Conservation (phyloP, 2,888 invertebrate species). For the Sericinus montela region DNA sequence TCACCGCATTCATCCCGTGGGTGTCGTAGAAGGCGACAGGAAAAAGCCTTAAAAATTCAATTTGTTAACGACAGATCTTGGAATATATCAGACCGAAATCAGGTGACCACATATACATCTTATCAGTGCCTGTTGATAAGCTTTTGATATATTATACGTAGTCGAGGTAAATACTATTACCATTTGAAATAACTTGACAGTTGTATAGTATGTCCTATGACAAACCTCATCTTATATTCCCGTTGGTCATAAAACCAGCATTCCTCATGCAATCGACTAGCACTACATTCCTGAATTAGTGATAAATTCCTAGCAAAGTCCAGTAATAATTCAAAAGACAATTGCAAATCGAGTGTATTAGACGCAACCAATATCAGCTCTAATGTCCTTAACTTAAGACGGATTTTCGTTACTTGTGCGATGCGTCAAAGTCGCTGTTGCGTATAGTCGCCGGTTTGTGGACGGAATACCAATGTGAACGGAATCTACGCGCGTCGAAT, state of each 20-base stretch:
- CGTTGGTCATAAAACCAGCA: neutral
- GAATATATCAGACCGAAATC: too few relatives aligned
- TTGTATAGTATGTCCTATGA: too few relatives aligned
- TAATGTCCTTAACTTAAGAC: neutral
- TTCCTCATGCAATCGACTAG: conserved; percentile 8
- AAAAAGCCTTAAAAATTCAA: too few relatives aligned
- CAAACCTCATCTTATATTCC: neutral
- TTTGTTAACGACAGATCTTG: too few relatives aligned
- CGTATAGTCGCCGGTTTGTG: conserved; percentile 3
- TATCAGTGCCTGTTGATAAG: too few relatives aligned
- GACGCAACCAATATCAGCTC: neutral
- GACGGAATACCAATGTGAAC: conserved; percentile 15
- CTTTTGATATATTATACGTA: too few relatives aligned
- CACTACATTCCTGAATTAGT: conserved; percentile 6
- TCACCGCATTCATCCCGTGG: too few relatives aligned
- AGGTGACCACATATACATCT: too few relatives aligned
- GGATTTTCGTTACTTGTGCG: neutral
- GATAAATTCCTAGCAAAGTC: conserved; percentile 6
- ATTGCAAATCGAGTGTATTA: neutral
- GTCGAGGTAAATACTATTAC: too few relatives aligned
- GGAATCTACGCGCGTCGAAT: conserved; percentile 18
- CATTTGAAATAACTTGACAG: too few relatives aligned
- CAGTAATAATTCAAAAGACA: neutral
- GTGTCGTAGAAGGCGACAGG: too few relatives aligned
- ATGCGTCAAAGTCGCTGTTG: conserved; percentile 1